These are phyloP conservation scores for Gastracanthus pulcherrimus DNA, from an alignment of 2,888 invertebrate species.

Conservation along the genomic window DNA sequence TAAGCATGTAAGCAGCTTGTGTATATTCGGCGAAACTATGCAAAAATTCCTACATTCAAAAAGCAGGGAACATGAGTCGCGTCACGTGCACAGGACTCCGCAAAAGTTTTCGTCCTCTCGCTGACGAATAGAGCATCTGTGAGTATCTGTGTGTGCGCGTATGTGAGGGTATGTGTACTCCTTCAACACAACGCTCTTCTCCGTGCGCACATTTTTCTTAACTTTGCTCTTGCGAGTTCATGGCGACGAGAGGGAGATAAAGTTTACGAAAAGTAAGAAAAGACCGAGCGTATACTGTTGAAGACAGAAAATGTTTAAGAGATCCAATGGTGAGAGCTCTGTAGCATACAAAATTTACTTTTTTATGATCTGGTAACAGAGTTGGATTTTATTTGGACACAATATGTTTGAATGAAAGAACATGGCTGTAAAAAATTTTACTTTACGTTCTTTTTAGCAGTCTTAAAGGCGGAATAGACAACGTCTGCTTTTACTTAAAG, in stretches of 20 bases:
- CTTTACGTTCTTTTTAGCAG: not conserved
- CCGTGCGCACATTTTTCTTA: slow-evolving; percentile 2
- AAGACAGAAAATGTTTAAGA: not conserved
- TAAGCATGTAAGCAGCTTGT: not conserved
- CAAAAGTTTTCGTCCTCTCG: not conserved
- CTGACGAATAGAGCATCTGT: not conserved
- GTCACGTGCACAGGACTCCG: slow-evolving; percentile 11
- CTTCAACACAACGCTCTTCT: not conserved
- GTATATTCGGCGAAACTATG: not conserved
- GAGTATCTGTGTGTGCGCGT: too few species aligned
- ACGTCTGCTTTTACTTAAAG: not conserved
- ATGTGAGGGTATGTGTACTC: not conserved
- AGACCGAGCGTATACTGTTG: not conserved
- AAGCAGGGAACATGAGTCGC: not conserved
- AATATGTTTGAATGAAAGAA: not conserved
- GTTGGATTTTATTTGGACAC: not conserved
- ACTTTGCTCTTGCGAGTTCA: slow-evolving; percentile 16
- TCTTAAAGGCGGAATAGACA: not conserved
- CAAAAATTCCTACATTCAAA: not conserved
- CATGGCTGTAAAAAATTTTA: not conserved
- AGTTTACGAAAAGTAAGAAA: not conserved
- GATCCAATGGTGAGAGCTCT: too few species aligned
- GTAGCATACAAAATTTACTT: not conserved
- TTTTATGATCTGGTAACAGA: not conserved
- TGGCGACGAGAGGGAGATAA: not conserved